Evolutionary conservation across 2,797 vertebrate genomes (phyloP).

Genomic region (Fistularia commersonii): DNA sequence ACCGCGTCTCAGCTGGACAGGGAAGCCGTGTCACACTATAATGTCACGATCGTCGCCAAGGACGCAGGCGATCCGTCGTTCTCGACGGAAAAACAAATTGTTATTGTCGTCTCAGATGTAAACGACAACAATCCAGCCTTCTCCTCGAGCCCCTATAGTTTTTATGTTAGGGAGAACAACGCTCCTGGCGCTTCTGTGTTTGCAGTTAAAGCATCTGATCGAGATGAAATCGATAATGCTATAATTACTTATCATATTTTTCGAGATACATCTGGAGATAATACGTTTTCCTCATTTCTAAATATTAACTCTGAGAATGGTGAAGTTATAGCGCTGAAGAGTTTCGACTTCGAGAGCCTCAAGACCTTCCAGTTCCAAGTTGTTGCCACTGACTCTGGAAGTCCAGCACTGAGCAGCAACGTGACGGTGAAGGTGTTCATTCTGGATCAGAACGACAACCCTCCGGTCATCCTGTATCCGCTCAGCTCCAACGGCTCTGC

Average conservation of each 20-base stretch:
- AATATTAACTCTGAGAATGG: constrained; percentile 75
- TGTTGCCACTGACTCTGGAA: too few relatives aligned
- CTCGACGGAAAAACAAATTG: constrained; percentile 49
- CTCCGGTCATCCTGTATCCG: too few relatives aligned
- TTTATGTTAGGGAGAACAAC: constrained; percentile 70
- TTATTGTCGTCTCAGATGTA: constrained; percentile 60
- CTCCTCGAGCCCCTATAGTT: constrained; percentile 42
- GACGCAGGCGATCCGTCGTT: constrained; percentile 53
- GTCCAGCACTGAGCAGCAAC: too few relatives aligned
- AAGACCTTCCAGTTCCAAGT: constrained; percentile 68
- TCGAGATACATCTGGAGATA: constrained; percentile 25
- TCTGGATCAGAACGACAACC: too few relatives aligned
- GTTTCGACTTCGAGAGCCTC: constrained; percentile 76
- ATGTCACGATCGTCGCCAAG: constrained; percentile 53
- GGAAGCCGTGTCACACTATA: constrained; percentile 44
- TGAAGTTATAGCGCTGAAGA: constrained; percentile 75
- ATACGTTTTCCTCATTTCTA: constrained; percentile 44
- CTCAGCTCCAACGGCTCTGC: too few relatives aligned
- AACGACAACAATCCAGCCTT: constrained; percentile 70
- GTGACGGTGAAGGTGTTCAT: too few relatives aligned
- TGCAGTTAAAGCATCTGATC: constrained; percentile 58
- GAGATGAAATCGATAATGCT: constrained; percentile 57
- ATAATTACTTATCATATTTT: constrained; percentile 56
- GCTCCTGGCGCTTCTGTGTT: constrained; percentile 44
- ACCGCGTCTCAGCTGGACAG: constrained; percentile 51